Percentiles rank a stretch among this genome's conserved stretches.
Evolutionary conservation across 2,888 invertebrate genomes (phyloP).

Genomic region (Cynaeus angustus): DNA sequence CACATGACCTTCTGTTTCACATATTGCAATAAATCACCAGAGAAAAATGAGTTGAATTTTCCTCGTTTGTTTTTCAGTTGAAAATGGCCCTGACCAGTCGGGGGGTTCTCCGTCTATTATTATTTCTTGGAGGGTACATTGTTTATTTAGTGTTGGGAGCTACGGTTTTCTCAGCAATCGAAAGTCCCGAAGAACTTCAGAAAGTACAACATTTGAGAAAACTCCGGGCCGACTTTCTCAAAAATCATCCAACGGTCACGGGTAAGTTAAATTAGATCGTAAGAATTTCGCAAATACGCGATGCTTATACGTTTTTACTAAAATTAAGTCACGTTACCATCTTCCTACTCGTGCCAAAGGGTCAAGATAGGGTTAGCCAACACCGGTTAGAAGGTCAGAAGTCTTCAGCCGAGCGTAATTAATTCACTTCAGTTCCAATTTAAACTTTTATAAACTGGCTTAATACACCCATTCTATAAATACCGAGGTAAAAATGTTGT

Average conservation of each 20-base stretch:
- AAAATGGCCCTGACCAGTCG: conserved; percentile 62
- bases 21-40: too few species aligned
- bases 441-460: conserved; percentile 11
- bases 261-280: conserved; percentile 76
- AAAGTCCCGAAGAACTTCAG: conserved; percentile 80
- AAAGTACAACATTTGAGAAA: conserved; percentile 75
- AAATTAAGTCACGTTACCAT: too few species aligned
- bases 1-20: neutral
- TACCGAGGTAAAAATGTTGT: neutral
- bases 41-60: neutral
- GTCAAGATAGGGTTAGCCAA: conserved; percentile 16
- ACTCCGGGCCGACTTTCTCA: conserved; percentile 77
- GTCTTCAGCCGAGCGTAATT: conserved; percentile 13
- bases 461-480: neutral
- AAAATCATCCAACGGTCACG: conserved; percentile 77
- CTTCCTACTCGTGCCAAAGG: neutral
- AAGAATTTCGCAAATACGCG: too few species aligned
- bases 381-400: conserved; percentile 18
- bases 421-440: conserved; percentile 8
- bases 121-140: conserved; percentile 71
- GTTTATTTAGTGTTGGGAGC: conserved; percentile 83
- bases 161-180: conserved; percentile 85
- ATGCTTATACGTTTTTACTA: too few species aligned
- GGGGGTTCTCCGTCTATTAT: conserved; percentile 67
- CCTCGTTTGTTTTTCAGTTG: conserved; percentile 18